Conservation (phyloP, 2,113 vertebrate species). For the Xyliphius kryptos region DNA sequence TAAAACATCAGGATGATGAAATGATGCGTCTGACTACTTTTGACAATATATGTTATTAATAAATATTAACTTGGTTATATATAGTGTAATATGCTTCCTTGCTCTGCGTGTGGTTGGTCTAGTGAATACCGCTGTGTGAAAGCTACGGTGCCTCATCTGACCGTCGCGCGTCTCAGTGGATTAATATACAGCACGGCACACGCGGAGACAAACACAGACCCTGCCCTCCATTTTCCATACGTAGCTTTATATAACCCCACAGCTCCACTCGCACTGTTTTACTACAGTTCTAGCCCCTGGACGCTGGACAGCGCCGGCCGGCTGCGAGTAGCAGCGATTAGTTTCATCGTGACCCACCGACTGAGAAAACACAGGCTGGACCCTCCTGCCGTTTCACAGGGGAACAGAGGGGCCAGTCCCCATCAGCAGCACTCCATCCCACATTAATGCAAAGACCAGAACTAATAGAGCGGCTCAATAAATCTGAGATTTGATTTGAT, state of each 20-base stretch:
- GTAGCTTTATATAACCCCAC: conserved; percentile 36
- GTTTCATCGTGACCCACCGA: conserved; percentile 6
- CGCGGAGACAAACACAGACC: conserved; percentile 28
- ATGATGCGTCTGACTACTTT: no score
- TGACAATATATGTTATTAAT: no score
- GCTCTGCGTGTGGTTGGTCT: not conserved
- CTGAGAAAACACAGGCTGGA: conserved; percentile 29
- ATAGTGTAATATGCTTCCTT: no score
- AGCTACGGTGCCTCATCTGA: conserved; percentile 15
- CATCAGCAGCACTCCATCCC: conserved; percentile 1
- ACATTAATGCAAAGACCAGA: conserved; percentile 17
- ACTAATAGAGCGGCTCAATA: conserved; percentile 27
- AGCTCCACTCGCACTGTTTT: conserved; percentile 28
- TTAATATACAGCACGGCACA: conserved; percentile 18
- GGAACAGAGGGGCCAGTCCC: conserved; percentile 14
- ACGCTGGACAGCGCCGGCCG: conserved; percentile 9
- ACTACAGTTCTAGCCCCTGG: not conserved
- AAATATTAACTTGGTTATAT: no score
- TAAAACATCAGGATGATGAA: no score
- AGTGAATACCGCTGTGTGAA: conserved; percentile 15
- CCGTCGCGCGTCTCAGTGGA: conserved; percentile 17
- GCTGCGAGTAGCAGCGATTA: conserved; percentile 34
- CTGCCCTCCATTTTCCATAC: conserved; percentile 19
- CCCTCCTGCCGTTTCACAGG: conserved; percentile 27
- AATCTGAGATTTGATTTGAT: conserved; percentile 46